Conservation (phyloP, 2,797 vertebrate genomes). For the Scolopax rusticola region DNA sequence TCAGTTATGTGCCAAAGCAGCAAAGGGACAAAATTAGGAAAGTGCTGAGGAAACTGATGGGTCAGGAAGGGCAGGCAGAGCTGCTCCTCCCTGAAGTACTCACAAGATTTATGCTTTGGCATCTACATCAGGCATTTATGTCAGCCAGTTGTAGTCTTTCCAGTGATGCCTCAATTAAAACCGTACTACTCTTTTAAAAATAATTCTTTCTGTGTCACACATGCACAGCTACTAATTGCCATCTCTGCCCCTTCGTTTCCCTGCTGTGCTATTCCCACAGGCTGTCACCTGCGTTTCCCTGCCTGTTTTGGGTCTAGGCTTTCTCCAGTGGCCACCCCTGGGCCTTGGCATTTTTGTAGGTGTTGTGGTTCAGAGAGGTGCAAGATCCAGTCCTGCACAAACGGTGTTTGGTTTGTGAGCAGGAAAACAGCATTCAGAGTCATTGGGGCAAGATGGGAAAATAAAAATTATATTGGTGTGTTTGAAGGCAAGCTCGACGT, state of each 20-base stretch:
- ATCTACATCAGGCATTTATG: background rate
- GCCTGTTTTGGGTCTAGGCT: background rate
- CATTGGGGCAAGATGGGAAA: background rate
- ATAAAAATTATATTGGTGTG: background rate
- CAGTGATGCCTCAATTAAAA: background rate
- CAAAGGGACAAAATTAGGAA: background rate
- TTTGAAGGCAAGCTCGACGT: background rate
- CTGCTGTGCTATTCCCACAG: background rate
- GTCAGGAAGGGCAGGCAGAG: background rate
- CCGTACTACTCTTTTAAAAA: background rate
- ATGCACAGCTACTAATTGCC: background rate
- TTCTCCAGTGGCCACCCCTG: background rate
- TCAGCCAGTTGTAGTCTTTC: background rate
- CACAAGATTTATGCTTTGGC: background rate
- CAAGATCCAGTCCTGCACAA: background rate
- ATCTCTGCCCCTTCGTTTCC: background rate
- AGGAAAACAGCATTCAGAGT: background rate
- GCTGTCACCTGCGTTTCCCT: background rate
- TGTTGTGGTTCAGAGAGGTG: background rate
- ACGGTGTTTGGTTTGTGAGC: background rate
- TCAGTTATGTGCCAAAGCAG: background rate
- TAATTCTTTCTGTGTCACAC: background rate
- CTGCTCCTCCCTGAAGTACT: background rate
- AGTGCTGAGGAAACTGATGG: background rate
- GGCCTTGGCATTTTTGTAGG: background rate